Percentiles rank a stretch among this genome's conserved stretches.
phyloP scores from a whole-genome alignment of 2,888 invertebrate genomes.

The Plagodis dolabraria region DNA sequence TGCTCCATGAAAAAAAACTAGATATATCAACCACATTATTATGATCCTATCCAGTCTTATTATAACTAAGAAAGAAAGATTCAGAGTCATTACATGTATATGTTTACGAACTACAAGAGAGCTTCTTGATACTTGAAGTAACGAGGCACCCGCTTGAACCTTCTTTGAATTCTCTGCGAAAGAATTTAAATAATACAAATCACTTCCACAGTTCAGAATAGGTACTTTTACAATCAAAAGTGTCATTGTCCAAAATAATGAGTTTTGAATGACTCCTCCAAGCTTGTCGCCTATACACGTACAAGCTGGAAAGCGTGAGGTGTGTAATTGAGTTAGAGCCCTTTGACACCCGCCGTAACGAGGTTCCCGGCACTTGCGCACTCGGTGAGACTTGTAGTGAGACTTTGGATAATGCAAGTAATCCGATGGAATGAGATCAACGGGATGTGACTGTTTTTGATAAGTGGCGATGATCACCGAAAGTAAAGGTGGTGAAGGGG shows the following conservation, averaged over 20 bases:
- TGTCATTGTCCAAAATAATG: conserved; percentile 4
- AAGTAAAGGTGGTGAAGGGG: background rate
- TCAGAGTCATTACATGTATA: too few relatives aligned
- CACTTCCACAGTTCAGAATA: too few relatives aligned
- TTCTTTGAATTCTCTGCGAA: too few relatives aligned
- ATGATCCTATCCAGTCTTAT: too few relatives aligned
- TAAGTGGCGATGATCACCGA: conserved; percentile 22
- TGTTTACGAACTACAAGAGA: too few relatives aligned
- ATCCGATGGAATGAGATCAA: conserved; percentile 28
- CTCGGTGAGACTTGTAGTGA: conserved; percentile 20
- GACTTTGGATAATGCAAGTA: conserved; percentile 31
- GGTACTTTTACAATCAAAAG: too few relatives aligned
- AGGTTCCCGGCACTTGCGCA: conserved; percentile 73
- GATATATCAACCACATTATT: too few relatives aligned
- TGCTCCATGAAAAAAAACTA: too few relatives aligned
- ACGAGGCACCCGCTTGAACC: too few relatives aligned
- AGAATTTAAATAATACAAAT: too few relatives aligned
- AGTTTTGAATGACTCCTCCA: conserved; percentile 23
- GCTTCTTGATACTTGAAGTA: too few relatives aligned
- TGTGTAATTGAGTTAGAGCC: conserved; percentile 81
- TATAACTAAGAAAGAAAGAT: too few relatives aligned
- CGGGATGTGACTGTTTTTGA: conserved; percentile 32
- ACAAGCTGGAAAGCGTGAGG: conserved; percentile 42
- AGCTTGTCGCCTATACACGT: conserved; percentile 8
- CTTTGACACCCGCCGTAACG: conserved; percentile 81